Evolutionary conservation across 2,888 invertebrate species (phyloP).

Genomic region (Baronia brevicornis): DNA sequence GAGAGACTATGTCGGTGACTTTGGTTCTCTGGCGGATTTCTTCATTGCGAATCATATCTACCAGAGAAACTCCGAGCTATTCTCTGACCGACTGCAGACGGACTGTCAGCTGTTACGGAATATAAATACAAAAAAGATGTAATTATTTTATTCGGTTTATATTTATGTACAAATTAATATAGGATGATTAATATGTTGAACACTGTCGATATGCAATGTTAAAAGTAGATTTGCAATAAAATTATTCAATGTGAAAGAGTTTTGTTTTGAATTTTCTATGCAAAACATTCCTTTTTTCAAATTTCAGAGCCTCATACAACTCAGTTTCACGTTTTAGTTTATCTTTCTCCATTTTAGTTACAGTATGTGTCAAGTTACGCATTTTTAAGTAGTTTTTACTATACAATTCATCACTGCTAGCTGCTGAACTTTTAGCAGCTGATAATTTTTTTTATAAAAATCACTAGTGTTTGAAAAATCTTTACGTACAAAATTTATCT

Average conservation of each 20-base stretch:
- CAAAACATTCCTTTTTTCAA: no score
- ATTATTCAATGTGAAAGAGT: slow-evolving; percentile 22
- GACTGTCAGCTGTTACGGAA: no score
- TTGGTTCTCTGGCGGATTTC: no score
- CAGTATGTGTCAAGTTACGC: slow-evolving; percentile 45
- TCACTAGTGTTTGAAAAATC: no score
- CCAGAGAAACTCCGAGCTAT: no score
- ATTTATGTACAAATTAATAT: slow-evolving; percentile 20
- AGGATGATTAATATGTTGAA: slow-evolving; percentile 23
- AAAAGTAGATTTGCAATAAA: slow-evolving; percentile 34
- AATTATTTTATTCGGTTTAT: slow-evolving; percentile 20
- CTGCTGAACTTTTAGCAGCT: slow-evolving; percentile 42
- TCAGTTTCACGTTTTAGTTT: slow-evolving; percentile 49
- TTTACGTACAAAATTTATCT: slow-evolving; percentile 6
- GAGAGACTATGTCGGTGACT: no score
- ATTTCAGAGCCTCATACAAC: slow-evolving; percentile 51
- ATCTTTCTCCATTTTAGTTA: slow-evolving; percentile 60
- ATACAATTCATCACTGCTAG: slow-evolving; percentile 56
- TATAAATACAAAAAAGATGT: background rate
- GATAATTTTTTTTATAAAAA: slow-evolving; percentile 43
- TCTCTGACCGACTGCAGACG: no score
- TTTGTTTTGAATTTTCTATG: no score
- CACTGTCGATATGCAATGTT: slow-evolving; percentile 22
- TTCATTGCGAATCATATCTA: no score
- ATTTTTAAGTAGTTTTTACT: slow-evolving; percentile 54